A percentile compares a stretch with the other conserved stretches of the same genome.
Evolutionary conservation across 2,113 vertebrate species (phyloP).

Genomic region (Vulpes ferrilata): DNA sequence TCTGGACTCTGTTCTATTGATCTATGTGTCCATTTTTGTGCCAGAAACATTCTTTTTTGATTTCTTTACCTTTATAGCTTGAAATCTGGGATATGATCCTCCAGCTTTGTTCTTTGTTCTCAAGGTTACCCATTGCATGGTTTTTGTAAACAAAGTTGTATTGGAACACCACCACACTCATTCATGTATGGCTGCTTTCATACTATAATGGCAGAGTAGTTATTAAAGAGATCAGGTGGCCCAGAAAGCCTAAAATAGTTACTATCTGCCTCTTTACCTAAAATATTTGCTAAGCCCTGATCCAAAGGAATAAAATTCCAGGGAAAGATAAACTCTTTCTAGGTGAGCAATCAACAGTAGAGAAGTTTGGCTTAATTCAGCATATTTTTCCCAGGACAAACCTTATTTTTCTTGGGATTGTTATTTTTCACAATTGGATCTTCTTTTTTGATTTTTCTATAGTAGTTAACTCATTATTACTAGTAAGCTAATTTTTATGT

Average conservation of each 20-base stretch:
- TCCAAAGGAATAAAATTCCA: constrained; percentile 45
- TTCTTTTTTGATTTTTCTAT: constrained; percentile 28
- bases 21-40: background rate
- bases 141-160: constrained; percentile 30
- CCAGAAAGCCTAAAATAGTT: constrained; percentile 39
- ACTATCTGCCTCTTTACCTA: background rate
- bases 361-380: background rate
- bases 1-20: background rate
- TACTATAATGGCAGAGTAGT: background rate
- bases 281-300: background rate
- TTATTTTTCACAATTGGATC: background rate
- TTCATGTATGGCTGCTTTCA: background rate
- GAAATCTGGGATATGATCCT: background rate
- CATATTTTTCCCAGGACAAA: background rate
- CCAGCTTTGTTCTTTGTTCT: background rate
- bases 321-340: constrained; percentile 10
- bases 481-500: background rate
- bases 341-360: background rate
- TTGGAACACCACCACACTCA: background rate
- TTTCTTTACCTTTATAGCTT: background rate
- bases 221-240: constrained; percentile 1
- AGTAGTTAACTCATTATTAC: background rate
- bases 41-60: background rate
- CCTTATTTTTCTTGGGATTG: background rate
- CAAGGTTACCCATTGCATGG: background rate